Evolutionary conservation across 1,140 invertebrate genomes (phyloP).

Genomic region (Theocolax elegans): DNA sequence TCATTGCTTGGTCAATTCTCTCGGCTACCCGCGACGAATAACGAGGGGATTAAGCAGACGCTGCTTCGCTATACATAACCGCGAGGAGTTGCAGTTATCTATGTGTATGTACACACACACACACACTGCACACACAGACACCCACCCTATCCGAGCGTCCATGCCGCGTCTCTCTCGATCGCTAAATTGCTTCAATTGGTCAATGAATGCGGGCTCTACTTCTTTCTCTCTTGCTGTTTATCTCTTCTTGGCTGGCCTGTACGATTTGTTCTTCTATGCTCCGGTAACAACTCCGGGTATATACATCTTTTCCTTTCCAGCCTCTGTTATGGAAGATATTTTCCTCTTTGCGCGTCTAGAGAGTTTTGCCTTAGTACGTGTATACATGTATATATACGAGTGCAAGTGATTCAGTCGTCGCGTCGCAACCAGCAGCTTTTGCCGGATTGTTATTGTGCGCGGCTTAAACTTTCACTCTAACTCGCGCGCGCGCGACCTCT

Average conservation of each 20-base stretch:
- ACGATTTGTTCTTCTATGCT: too few relatives aligned
- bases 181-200: conserved; percentile 38
- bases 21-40: background rate
- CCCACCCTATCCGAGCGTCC: background rate
- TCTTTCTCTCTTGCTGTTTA: background rate
- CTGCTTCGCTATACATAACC: too few relatives aligned
- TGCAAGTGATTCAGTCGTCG: conserved; percentile 7
- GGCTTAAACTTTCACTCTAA: conserved; percentile 29
- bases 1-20: too few relatives aligned
- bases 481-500: background rate
- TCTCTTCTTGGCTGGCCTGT: background rate
- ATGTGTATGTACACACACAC: too few relatives aligned
- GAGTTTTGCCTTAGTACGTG: too few relatives aligned
- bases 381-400: too few relatives aligned
- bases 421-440: background rate
- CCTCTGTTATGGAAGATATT: too few relatives aligned
- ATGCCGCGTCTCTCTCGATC: background rate
- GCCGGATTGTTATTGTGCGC: conserved; percentile 5
- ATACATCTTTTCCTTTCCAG: too few relatives aligned
- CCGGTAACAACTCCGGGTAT: background rate
- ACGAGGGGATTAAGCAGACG: background rate
- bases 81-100: too few relatives aligned
- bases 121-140: too few relatives aligned
- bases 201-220: conserved; percentile 28
- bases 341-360: too few relatives aligned